phyloP scores from a whole-genome alignment of 2,113 vertebrate species.

The Chamaea fasciata region DNA sequence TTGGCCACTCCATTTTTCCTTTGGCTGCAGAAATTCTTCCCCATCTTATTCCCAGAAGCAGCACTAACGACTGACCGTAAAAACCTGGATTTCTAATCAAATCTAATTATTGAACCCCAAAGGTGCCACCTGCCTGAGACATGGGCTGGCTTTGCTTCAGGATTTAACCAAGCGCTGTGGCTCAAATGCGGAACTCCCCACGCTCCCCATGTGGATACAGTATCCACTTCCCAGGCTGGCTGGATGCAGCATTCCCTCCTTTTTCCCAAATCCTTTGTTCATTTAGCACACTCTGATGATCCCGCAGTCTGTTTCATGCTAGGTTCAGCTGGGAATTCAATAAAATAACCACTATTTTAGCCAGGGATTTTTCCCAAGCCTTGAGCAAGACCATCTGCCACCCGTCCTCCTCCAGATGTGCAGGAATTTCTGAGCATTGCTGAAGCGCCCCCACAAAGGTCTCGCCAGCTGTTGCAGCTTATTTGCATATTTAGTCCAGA shows the following conservation, averaged over 20 bases:
- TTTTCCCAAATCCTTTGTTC: not conserved
- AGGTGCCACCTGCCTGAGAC: not conserved
- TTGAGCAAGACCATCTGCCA: not conserved
- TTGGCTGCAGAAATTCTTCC: not conserved
- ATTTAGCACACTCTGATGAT: not conserved
- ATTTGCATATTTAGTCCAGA: not conserved
- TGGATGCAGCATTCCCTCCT: not conserved
- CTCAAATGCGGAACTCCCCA: not conserved
- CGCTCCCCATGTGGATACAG: too few relatives aligned
- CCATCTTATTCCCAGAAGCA: not conserved
- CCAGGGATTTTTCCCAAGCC: not conserved
- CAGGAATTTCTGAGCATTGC: not conserved
- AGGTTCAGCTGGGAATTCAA: not conserved
- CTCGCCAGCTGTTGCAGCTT: not conserved
- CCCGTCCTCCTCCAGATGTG: not conserved
- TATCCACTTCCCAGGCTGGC: not conserved
- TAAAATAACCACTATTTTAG: not conserved
- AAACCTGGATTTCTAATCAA: not conserved
- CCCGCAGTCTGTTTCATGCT: not conserved
- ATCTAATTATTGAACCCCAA: not conserved
- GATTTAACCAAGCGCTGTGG: not conserved
- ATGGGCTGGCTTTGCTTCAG: not conserved
- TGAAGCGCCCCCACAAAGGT: not conserved
- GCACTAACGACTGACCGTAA: rapidly evolving
- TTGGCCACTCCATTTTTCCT: not conserved